These are phyloP conservation scores for Melanotaenia duboulayi DNA, from an alignment of 2,113 vertebrate species.

Conservation along the genomic window DNA sequence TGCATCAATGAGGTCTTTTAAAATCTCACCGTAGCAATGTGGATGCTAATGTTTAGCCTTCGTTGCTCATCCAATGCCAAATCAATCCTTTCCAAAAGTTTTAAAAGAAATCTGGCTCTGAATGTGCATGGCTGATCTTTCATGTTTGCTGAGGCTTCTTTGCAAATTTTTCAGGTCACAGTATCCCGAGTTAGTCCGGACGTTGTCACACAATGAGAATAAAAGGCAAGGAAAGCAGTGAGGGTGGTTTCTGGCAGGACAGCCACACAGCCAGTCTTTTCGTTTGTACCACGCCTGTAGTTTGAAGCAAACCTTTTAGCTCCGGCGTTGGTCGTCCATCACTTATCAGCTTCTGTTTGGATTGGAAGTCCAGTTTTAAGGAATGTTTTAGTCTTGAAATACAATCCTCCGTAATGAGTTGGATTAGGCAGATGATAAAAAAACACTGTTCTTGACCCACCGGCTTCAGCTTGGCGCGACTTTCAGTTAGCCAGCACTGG, in stretches of 20 bases:
- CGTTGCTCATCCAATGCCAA: neutral
- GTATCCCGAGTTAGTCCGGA: too few species aligned
- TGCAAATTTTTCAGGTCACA: too few species aligned
- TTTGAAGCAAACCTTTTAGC: neutral
- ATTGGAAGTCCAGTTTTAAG: too few species aligned
- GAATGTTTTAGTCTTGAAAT: too few species aligned
- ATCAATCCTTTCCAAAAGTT: neutral
- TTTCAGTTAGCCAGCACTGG: too few species aligned
- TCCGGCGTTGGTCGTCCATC: neutral
- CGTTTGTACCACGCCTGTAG: neutral
- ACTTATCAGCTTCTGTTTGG: too few species aligned
- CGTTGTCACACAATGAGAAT: neutral
- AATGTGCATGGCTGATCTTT: neutral
- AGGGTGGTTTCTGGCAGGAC: neutral
- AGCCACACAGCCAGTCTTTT: neutral
- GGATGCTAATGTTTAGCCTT: neutral
- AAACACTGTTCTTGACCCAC: too few species aligned
- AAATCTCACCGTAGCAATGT: neutral
- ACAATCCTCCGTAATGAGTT: too few species aligned
- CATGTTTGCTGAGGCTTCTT: neutral
- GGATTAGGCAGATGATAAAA: too few species aligned
- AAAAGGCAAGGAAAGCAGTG: too few species aligned
- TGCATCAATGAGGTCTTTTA: neutral
- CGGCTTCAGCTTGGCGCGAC: too few species aligned
- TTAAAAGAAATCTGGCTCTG: conserved; percentile 7